Percentiles rank a stretch among this genome's conserved stretches.
These are phyloP conservation scores for Steinernema scapterisci DNA, from an alignment of 2,888 invertebrate genomes.

Conservation along the genomic window DNA sequence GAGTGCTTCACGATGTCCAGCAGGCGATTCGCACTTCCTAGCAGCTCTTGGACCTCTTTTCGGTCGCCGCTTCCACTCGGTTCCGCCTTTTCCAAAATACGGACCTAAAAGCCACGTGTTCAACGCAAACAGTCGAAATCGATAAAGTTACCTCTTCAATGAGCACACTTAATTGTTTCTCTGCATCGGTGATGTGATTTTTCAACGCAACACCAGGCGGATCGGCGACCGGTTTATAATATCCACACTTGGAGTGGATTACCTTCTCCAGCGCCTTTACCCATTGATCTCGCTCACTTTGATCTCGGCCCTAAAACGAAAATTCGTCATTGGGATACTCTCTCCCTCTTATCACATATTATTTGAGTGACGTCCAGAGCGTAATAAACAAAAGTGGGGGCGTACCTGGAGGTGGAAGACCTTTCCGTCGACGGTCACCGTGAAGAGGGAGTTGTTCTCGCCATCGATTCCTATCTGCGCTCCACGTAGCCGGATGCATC, in stretches of 20 bases:
- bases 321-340: slow-evolving; percentile 28
- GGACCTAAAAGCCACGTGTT: background rate
- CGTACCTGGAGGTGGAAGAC: slow-evolving; percentile 92
- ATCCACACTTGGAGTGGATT: slow-evolving; percentile 72
- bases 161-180: slow-evolving; percentile 47
- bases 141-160: slow-evolving; percentile 45
- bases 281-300: slow-evolving; percentile 93
- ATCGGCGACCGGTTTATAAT: slow-evolving; percentile 53
- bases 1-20: slow-evolving; percentile 97
- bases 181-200: slow-evolving; percentile 43
- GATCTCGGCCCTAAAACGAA: slow-evolving; percentile 78
- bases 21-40: slow-evolving; percentile 72
- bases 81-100: slow-evolving; percentile 40
- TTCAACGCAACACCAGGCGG: slow-evolving; percentile 46
- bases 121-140: background rate
- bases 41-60: slow-evolving; percentile 43
- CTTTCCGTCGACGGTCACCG: slow-evolving; percentile 97
- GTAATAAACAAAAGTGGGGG: background rate
- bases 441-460: slow-evolving; percentile 94
- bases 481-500: slow-evolving; percentile 89
- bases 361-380: background rate
- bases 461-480: slow-evolving; percentile 98
- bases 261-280: slow-evolving; percentile 91
- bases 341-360: background rate
- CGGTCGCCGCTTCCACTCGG: slow-evolving; percentile 39